Evolutionary conservation across 2,888 invertebrate species (phyloP), one percentile per base, ranked within the genome.

Genomic region (Coleophora deauratella): DNA sequence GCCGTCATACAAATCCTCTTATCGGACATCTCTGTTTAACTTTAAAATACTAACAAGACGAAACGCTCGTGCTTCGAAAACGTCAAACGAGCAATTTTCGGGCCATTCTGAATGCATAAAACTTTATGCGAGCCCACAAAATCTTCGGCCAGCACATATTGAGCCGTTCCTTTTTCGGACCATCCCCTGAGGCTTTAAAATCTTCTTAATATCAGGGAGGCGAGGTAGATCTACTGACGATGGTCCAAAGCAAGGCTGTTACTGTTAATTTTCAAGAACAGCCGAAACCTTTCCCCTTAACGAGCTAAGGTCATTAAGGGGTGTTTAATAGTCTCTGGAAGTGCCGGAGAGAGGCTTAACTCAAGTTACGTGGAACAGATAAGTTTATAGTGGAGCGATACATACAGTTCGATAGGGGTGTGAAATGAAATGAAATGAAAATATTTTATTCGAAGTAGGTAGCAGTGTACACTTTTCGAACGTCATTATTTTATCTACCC

Each of bases 241-340:
- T 62, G 70, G 75, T 44, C 40, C 38, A 46, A 42, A 35, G 52
- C 40, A 53, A 46, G 54, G 67, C 56, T 66, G 70, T 71, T 65
- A 73, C 78, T 73, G 75, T 76, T 77, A 77, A 78, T 78, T 74
- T 66, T 54, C 58, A 74, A 72, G 76, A 76, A 76, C 76, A 75
- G 75, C 66, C 72, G 57, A 77, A 78, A 76, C 76, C 78, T 77
- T 72, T 76, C 70, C 67, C 60, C 70, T 64, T 72, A 78, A 77
- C 77, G 78, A 77, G 75, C 66, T 55, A 42, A 51, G 62, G 72
- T 73, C 72, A 72, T 76, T 77, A 77, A 72, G 67, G 65, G 67
- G 62, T 72, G 72, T 63, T 75, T 73, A 76, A 77, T 65, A 58
- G 59, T 57, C 21, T n/a, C 8, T 13, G 30, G 28, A 13, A 30